A percentile compares a stretch with the other conserved stretches of the same genome.
These are phyloP conservation scores for Gisinianus flammeolus DNA, from an alignment of 2,888 invertebrate species.

Conservation along the genomic window DNA sequence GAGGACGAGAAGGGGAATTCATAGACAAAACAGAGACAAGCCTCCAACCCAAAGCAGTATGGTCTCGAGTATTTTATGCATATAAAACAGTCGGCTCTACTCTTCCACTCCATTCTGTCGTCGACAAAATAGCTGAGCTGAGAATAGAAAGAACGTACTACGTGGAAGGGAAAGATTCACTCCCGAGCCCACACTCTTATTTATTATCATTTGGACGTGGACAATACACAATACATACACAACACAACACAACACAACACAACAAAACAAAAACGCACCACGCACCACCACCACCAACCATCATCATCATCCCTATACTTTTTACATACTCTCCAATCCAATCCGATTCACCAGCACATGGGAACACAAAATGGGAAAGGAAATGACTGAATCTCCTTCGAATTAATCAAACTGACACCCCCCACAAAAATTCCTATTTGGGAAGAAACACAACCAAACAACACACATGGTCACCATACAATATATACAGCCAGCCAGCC, in stretches of 20 bases:
- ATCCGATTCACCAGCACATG: no score
- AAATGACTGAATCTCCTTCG: constrained; percentile 19
- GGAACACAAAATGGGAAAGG: background rate
- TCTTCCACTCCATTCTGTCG: constrained; percentile 7
- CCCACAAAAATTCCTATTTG: no score
- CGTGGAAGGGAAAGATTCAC: background rate
- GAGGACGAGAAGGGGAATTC: background rate
- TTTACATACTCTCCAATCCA: no score
- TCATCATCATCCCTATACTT: no score
- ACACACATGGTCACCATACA: no score
- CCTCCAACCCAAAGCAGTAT: background rate
- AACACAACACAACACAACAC: background rate
- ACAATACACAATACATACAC: background rate
- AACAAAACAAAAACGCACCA: background rate
- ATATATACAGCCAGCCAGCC: no score
- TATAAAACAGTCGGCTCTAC: constrained; percentile 2
- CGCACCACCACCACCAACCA: no score
- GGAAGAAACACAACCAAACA: constrained; percentile 11
- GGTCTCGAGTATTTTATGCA: constrained; percentile 1
- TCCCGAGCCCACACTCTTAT: constrained; percentile 30
- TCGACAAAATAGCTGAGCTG: background rate
- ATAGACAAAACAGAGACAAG: background rate
- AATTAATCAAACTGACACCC: constrained; percentile 34
- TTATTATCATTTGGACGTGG: constrained; percentile 29
- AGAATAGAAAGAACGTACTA: background rate